These are phyloP conservation scores for Gadus macrocephalus DNA, from an alignment of 2,113 vertebrate genomes.

Conservation along the genomic window DNA sequence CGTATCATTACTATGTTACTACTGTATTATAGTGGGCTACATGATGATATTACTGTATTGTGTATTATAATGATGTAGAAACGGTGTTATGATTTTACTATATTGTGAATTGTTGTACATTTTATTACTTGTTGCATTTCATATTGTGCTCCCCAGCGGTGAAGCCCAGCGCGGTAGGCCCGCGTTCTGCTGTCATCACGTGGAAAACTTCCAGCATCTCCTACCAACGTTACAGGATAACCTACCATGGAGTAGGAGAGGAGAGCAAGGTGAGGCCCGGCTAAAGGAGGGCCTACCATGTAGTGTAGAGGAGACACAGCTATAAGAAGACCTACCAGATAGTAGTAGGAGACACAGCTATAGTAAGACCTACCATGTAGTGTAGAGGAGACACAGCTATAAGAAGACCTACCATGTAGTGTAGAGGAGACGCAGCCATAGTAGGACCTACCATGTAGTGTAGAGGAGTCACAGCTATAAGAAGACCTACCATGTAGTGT, in stretches of 20 bases:
- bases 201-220: slow-evolving; percentile 66
- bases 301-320: too few species aligned
- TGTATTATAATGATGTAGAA: too few species aligned
- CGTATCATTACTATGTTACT: too few species aligned
- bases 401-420: slow-evolving; percentile 70
- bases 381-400: slow-evolving; percentile 47
- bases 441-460: too few species aligned
- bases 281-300: too few species aligned
- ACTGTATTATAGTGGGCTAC: too few species aligned
- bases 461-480: slow-evolving; percentile 55
- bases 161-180: slow-evolving; percentile 68
- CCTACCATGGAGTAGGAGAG: slow-evolving; percentile 65
- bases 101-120: too few species aligned
- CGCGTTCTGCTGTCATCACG: slow-evolving; percentile 71
- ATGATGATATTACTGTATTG: too few species aligned
- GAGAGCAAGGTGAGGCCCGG: slow-evolving; percentile 65
- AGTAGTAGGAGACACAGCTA: slow-evolving; percentile 35
- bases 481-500: slow-evolving; percentile 69
- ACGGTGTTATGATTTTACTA: too few species aligned
- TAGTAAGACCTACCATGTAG: too few species aligned
- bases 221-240: slow-evolving; percentile 78
- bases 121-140: too few species aligned
- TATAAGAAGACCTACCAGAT: slow-evolving; percentile 76
- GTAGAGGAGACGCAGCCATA: slow-evolving; percentile 59
- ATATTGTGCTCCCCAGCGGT: slow-evolving; percentile 56